Evolutionary conservation across 1,140 invertebrate species (phyloP).

Genomic region (Leptinotarsa undecemlineata): DNA sequence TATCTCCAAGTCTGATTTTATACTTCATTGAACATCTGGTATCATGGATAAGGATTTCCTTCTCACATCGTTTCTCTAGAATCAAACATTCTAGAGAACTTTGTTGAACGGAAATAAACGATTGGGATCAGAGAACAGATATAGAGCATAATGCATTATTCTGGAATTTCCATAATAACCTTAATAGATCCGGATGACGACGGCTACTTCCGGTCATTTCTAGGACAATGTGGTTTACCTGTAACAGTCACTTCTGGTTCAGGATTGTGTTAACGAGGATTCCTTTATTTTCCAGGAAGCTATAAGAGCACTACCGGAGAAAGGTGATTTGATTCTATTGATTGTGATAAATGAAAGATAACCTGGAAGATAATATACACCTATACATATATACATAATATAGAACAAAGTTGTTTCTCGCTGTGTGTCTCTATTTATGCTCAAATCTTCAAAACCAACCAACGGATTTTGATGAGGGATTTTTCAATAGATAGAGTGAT

Average conservation of each 20-base stretch:
- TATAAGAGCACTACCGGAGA: too few relatives aligned
- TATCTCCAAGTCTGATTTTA: too few relatives aligned
- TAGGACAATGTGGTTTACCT: slow-evolving; percentile 38
- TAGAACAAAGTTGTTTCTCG: too few relatives aligned
- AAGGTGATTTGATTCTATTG: too few relatives aligned
- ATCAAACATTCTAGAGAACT: not conserved
- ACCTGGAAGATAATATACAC: too few relatives aligned
- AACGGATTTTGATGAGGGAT: too few relatives aligned
- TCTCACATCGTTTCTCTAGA: not conserved
- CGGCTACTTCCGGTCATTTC: slow-evolving; percentile 38
- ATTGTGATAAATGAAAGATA: too few relatives aligned
- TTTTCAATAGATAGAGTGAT: too few relatives aligned
- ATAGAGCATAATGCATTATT: slow-evolving; percentile 7
- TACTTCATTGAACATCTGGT: not conserved
- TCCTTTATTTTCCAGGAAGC: not conserved
- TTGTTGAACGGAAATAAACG: not conserved
- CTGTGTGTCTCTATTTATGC: too few relatives aligned
- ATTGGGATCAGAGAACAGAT: slow-evolving; percentile 5
- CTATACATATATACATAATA: too few relatives aligned
- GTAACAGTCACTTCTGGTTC: slow-evolving; percentile 34
- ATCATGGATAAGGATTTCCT: not conserved
- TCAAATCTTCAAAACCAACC: too few relatives aligned
- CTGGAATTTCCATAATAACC: slow-evolving; percentile 33
- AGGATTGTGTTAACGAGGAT: slow-evolving; percentile 11
- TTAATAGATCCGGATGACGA: slow-evolving; percentile 33